phyloP scores from a whole-genome alignment of 2,113 vertebrate genomes.

The Laticauda laticaudata region DNA sequence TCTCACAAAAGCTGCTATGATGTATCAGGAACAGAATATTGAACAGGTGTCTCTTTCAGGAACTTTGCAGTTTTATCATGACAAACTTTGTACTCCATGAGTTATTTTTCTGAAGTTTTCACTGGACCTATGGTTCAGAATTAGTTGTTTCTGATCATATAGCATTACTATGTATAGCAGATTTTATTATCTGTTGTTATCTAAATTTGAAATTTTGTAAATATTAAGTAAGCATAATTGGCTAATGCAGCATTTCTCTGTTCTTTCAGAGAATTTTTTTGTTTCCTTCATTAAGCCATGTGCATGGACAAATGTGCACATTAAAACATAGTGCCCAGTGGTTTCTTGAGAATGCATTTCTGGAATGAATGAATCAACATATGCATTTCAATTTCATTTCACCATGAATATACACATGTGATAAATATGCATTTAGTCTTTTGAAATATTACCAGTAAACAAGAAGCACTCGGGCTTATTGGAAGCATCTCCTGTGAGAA shows the following conservation, averaged over 20 bases:
- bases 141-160: not conserved
- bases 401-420: not conserved
- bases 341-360: constrained; percentile 1
- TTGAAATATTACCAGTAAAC: not conserved
- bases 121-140: not conserved
- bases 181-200: not conserved
- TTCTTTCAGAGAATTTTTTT: not conserved
- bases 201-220: not conserved
- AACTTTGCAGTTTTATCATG: not conserved
- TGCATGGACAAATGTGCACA: not conserved
- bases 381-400: not conserved
- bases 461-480: not conserved
- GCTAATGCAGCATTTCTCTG: not conserved
- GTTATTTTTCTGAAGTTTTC: not conserved
- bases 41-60: not conserved
- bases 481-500: not conserved
- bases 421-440: not conserved
- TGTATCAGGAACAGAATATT: not conserved
- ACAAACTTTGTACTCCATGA: not conserved
- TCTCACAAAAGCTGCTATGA: not conserved
- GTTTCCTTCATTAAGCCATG: not conserved
- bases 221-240: not conserved
- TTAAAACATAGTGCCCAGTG: not conserved
- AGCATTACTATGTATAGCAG: not conserved
- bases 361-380: not conserved